Evolutionary conservation across 1,140 invertebrate species (phyloP).

Genomic region (Drosophila burlai): DNA sequence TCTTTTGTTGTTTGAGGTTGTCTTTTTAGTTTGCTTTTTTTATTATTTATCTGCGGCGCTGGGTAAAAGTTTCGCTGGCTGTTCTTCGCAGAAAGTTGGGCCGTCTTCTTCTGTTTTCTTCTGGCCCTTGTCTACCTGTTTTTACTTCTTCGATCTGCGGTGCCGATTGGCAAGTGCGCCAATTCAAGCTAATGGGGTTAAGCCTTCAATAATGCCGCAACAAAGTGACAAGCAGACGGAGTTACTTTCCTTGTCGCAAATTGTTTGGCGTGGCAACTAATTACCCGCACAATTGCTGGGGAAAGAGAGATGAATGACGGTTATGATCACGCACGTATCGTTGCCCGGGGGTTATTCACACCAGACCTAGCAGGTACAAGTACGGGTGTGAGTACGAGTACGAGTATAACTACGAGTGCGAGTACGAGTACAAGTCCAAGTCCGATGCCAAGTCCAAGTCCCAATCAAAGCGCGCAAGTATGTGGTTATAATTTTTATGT

Average conservation of each 20-base stretch:
- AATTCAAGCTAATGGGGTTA: constrained; percentile 82
- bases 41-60: constrained; percentile 18
- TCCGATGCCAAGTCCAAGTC: constrained; percentile 16
- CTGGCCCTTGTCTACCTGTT: constrained; percentile 76
- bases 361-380: constrained; percentile 28
- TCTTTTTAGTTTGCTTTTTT: neutral
- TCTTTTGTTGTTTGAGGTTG: constrained; percentile 24
- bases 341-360: constrained; percentile 46
- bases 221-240: constrained; percentile 66
- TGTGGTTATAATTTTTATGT: constrained; percentile 71
- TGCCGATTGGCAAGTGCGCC: constrained; percentile 79
- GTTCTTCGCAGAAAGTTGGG: constrained; percentile 77
- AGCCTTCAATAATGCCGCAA: constrained; percentile 74
- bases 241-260: constrained; percentile 75
- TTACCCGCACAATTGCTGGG: constrained; percentile 39
- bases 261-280: constrained; percentile 72
- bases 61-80: constrained; percentile 74
- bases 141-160: constrained; percentile 49
- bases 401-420: neutral
- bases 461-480: constrained; percentile 31
- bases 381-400: constrained; percentile 1
- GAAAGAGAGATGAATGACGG: constrained; percentile 34
- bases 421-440: neutral
- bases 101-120: constrained; percentile 40
- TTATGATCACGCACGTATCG: constrained; percentile 41